A percentile compares a stretch with the other conserved stretches of the same genome.
Conservation (phyloP, 2,888 invertebrate genomes). For the Urechis unicinctus region DNA sequence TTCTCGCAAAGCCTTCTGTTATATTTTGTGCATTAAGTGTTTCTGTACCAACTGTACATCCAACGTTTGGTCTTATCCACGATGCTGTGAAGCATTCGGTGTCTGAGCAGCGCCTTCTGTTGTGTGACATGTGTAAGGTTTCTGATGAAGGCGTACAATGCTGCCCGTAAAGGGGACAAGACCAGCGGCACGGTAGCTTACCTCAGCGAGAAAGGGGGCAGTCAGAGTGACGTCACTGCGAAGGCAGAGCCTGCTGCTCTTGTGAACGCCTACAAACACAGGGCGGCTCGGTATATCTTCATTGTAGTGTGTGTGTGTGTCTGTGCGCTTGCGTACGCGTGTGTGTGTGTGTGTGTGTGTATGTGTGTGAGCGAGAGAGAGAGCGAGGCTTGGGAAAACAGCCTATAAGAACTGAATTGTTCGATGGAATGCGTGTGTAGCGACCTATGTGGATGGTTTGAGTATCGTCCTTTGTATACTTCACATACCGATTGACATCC, state of each 20-base stretch:
- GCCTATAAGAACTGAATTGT: no score
- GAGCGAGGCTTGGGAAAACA: no score
- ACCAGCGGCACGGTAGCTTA: slow-evolving; percentile 8
- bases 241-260: slow-evolving; percentile 1
- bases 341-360: not conserved
- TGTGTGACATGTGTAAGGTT: slow-evolving; percentile 4
- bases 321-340: not conserved
- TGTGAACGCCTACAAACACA: slow-evolving; percentile 9
- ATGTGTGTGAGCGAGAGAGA: not conserved
- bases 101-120: no score
- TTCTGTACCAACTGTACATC: no score
- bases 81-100: no score
- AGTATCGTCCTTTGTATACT: no score
- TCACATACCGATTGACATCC: not conserved
- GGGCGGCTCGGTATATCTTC: slow-evolving; percentile 5
- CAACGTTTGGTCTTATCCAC: no score
- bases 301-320: not conserved
- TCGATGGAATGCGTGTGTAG: not conserved
- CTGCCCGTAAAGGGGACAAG: not conserved
- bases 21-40: no score
- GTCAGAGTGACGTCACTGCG: not conserved
- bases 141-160: slow-evolving; percentile 9
- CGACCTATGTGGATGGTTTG: not conserved
- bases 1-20: no score
- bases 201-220: not conserved